phyloP scores from a whole-genome alignment of 2,797 vertebrate genomes.

The Natrix natrix region DNA sequence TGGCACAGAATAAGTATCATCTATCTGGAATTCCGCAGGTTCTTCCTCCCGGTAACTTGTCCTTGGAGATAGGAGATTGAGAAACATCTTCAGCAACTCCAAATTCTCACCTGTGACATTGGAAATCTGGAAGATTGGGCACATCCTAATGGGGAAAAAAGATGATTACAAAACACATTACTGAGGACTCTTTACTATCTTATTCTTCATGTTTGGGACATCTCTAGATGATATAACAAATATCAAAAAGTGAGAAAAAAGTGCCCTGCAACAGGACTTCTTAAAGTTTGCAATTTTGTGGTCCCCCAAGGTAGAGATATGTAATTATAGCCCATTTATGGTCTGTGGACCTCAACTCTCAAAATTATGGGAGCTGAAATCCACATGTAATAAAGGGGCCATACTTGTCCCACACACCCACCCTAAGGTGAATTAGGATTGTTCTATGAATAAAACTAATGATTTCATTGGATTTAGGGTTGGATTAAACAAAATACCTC shows the following conservation, averaged over 20 bases:
- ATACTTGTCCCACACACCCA: too few species aligned
- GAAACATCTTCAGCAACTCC: conserved; percentile 96
- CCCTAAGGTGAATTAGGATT: neutral
- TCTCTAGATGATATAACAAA: conserved; percentile 44
- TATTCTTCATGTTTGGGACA: conserved; percentile 9
- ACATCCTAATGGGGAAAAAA: conserved; percentile 79
- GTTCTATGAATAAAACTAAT: neutral
- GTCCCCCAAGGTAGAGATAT: neutral
- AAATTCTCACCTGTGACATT: conserved; percentile 96
- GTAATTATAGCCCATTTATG: too few species aligned
- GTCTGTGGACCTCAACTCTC: too few species aligned
- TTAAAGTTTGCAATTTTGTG: neutral
- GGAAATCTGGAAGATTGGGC: conserved; percentile 98
- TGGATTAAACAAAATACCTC: neutral
- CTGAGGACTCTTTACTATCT: conserved; percentile 20
- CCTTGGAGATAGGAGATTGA: conserved; percentile 94
- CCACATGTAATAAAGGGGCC: too few species aligned
- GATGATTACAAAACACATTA: neutral
- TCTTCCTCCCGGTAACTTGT: conserved; percentile 94
- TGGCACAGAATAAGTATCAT: conserved; percentile 97
- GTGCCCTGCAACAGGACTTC: conserved; percentile 32
- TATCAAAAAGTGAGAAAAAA: conserved; percentile 12
- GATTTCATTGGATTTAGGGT: neutral
- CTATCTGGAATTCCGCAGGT: conserved; percentile 97
- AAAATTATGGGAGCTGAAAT: too few species aligned